A percentile compares a stretch with the other conserved stretches of the same genome.
Evolutionary conservation across 2,888 invertebrate genomes (phyloP).

Genomic region (Oxycera nigricornis): DNA sequence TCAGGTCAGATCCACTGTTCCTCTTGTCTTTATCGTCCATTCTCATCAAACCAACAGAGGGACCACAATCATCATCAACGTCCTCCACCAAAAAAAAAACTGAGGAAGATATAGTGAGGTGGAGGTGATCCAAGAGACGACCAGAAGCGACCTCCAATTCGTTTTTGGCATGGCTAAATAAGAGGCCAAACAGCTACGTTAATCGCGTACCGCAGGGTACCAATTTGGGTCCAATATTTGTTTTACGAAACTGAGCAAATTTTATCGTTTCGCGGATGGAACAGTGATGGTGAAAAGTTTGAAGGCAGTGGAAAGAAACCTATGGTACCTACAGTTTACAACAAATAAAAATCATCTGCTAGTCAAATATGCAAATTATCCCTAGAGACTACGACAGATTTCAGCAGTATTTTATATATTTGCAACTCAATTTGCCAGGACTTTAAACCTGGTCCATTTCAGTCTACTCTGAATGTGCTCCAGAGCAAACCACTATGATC

Average conservation of each 20-base stretch:
- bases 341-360: too few relatives aligned
- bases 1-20: conserved; percentile 22
- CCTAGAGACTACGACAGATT: too few relatives aligned
- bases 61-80: conserved; percentile 36
- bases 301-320: not conserved
- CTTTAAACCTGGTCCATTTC: too few relatives aligned
- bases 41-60: conserved; percentile 22
- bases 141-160: conserved; percentile 13
- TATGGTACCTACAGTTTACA: not conserved
- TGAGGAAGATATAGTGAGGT: conserved; percentile 12
- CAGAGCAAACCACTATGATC: too few relatives aligned
- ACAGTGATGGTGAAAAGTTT: not conserved
- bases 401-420: too few relatives aligned
- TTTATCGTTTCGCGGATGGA: not conserved
- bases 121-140: not conserved
- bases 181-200: conserved; percentile 20
- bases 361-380: too few relatives aligned
- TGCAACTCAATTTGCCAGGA: too few relatives aligned
- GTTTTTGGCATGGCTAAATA: conserved; percentile 28
- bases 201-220: conserved; percentile 42
- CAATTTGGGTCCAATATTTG: conserved; percentile 44
- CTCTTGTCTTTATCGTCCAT: conserved; percentile 19
- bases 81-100: conserved; percentile 23
- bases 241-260: conserved; percentile 36
- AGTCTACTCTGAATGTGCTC: too few relatives aligned